These are phyloP conservation scores for Thaumatotibia leucotreta DNA, from an alignment of 1,140 invertebrate species.

Conservation along the genomic window DNA sequence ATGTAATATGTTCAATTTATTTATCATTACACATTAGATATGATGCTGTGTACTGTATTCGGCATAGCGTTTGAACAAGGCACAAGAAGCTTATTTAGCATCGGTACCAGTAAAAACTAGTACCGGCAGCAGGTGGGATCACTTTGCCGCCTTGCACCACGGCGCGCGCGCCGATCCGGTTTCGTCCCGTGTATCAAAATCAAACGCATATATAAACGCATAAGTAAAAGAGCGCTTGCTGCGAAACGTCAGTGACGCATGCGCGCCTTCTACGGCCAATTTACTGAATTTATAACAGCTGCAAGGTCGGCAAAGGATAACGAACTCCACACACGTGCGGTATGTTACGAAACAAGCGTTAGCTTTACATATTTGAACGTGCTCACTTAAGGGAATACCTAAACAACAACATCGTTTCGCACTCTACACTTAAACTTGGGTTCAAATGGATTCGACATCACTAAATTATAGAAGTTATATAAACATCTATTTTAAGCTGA, in stretches of 20 bases:
- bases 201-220: constrained; percentile 17
- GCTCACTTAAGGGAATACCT: background rate
- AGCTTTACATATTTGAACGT: constrained; percentile 11
- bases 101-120: constrained; percentile 53
- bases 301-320: constrained; percentile 69
- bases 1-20: background rate
- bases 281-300: constrained; percentile 64
- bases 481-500: no score
- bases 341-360: constrained; percentile 40
- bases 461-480: no score
- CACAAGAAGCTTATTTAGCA: constrained; percentile 16
- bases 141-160: constrained; percentile 46
- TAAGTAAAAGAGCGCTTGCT: constrained; percentile 34
- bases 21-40: background rate
- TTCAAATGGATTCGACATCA: background rate
- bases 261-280: constrained; percentile 51
- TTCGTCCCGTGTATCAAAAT: constrained; percentile 38
- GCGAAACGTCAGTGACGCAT: constrained; percentile 51
- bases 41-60: background rate
- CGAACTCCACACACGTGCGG: constrained; percentile 43
- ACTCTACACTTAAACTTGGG: background rate
- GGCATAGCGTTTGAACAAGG: constrained; percentile 17
- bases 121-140: constrained; percentile 57
- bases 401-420: background rate
- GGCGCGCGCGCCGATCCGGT: constrained; percentile 47